Evolutionary conservation across 2,888 invertebrate species (phyloP).

Genomic region (Branchipolynoe longqiensis): DNA sequence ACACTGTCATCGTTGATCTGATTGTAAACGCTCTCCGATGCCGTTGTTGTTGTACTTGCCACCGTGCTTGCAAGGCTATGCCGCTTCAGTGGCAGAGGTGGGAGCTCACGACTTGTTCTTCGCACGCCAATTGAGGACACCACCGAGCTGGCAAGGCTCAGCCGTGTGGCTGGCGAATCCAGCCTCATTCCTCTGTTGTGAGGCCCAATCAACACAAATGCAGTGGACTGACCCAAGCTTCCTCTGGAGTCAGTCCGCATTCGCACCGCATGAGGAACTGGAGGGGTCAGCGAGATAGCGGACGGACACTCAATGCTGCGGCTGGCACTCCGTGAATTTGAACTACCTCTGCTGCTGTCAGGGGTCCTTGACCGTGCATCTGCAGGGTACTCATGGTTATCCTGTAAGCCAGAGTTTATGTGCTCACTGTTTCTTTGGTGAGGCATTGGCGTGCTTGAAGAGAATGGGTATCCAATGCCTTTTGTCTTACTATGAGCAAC

Average conservation of each 20-base stretch:
- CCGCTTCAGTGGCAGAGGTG: conserved; percentile 32
- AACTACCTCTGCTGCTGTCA: not conserved
- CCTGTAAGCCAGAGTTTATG: too few relatives aligned
- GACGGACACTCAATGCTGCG: conserved; percentile 32
- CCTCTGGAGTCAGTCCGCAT: not conserved
- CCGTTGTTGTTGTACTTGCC: conserved; percentile 19
- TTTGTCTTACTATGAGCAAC: not conserved
- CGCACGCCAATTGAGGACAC: conserved; percentile 38
- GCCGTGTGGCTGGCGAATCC: not conserved
- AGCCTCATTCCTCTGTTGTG: not conserved
- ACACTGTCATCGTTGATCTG: conserved; percentile 27
- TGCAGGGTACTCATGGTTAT: not conserved
- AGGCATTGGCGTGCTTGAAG: not conserved
- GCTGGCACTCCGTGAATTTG: conserved; percentile 19
- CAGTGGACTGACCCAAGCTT: conserved; percentile 8
- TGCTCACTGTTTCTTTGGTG: not conserved
- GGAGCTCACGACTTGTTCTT: not conserved
- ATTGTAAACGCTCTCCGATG: conserved; percentile 36
- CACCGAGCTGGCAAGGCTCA: conserved; percentile 24
- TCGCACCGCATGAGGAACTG: not conserved
- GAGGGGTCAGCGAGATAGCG: conserved; percentile 9
- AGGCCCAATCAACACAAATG: conserved; percentile 10
- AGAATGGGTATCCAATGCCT: not conserved
- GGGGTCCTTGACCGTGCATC: not conserved
- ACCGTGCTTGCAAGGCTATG: conserved; percentile 37